Evolutionary conservation across 2,888 invertebrate species (phyloP).

Genomic region (Muschampia plurimacula): DNA sequence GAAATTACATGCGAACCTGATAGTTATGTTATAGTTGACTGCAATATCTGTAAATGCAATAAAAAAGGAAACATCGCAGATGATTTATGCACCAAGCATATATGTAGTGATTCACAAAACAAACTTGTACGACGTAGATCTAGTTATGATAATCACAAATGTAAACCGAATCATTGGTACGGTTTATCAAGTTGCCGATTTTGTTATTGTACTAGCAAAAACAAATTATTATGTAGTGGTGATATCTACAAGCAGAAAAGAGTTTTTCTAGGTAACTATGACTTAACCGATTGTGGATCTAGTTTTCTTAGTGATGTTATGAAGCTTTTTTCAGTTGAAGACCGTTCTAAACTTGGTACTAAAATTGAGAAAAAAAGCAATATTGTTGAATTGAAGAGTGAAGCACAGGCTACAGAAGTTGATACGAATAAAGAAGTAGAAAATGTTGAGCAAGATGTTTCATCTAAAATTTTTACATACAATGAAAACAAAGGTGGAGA

Average conservation of each 20-base stretch:
- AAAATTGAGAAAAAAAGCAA: background rate
- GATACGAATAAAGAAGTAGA: background rate
- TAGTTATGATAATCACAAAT: constrained; percentile 53
- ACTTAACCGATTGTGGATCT: constrained; percentile 60
- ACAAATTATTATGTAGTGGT: constrained; percentile 67
- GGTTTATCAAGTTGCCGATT: constrained; percentile 68
- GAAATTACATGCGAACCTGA: constrained; percentile 56
- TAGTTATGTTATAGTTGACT: constrained; percentile 58
- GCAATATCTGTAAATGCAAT: constrained; percentile 69
- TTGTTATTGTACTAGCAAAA: constrained; percentile 64
- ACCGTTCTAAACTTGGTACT: constrained; percentile 20
- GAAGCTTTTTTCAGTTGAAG: constrained; percentile 40
- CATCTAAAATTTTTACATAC: background rate
- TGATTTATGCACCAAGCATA: constrained; percentile 63
- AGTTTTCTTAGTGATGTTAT: constrained; percentile 42
- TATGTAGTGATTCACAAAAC: constrained; percentile 48
- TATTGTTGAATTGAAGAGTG: background rate
- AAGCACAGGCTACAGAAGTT: background rate
- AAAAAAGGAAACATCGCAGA: constrained; percentile 55
- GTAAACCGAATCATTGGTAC: constrained; percentile 65
- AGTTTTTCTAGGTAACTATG: constrained; percentile 57
- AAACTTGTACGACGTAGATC: constrained; percentile 42
- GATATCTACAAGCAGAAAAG: constrained; percentile 48
- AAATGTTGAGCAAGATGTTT: background rate
- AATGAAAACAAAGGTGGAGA: background rate